Base-by-base conservation (phyloP, 2,888 invertebrate genomes). In the Drosophila siamana region DNA sequence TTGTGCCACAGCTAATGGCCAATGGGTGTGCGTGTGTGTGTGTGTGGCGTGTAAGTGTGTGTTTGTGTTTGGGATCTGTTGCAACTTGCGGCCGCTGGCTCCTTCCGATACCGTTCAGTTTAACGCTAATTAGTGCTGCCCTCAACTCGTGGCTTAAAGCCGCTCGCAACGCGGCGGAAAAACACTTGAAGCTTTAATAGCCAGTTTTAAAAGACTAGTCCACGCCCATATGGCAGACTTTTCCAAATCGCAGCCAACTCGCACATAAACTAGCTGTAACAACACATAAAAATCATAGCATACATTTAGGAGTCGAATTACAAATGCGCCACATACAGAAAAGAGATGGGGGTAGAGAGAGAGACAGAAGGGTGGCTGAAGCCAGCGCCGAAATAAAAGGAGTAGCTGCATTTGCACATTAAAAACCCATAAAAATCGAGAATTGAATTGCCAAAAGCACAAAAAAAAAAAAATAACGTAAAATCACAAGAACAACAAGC, bases 361-460 rank as follows among this genome's bases (percentile, higher is more conserved):
- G 28, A 36, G 59, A 30, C 6, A 11, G 57, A 77, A 65, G 54
- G 75, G 65, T 78, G 62, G 57, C 9, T 54, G 0, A 44, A 13
- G 5, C 15, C 16, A 63, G 8, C 36, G 51, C 15, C 43, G 8
- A 44, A 50, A 77, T 69, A 74, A 84, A 87, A 84, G 88, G 81
- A 88, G 85, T 84, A 68, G 67, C 85, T 70, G 70, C 76, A 67
- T 63, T 70, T 80, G 50, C 89, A 85, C 86, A 86, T 86, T 86
- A 86, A 88, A 86, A 86, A 85, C 69, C 70, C 74, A 88, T 86
- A 87, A 89, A 83, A 87, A 78, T 75, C 65, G 77, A 40, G 64
- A 72, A 78, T 80, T 66, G 78, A 80, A 80, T 80, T 80, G 74
- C 56, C 54, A 74, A 78, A 41, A 54, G 41, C 13, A 52, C 38